Percentiles rank a stretch among this genome's conserved stretches.
Evolutionary conservation across 2,888 invertebrate species (phyloP).

Genomic region (Chironomus tentans): DNA sequence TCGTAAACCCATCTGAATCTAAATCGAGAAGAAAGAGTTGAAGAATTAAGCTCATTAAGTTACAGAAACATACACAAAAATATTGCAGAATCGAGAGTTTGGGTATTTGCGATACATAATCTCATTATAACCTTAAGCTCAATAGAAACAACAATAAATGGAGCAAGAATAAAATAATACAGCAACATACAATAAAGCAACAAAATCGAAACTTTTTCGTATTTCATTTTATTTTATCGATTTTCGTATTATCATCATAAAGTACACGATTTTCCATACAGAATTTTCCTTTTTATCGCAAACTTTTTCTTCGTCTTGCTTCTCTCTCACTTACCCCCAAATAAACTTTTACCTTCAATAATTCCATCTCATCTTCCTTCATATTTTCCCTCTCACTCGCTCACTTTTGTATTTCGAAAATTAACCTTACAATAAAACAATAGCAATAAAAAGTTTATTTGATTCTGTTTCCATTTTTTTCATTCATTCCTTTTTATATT

Average conservation of each 20-base stretch:
- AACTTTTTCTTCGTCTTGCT: too few species aligned
- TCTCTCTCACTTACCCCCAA: too few species aligned
- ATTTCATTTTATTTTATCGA: not conserved
- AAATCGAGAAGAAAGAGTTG: constrained; percentile 22
- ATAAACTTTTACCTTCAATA: too few species aligned
- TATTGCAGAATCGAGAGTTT: too few species aligned
- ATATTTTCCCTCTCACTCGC: too few species aligned
- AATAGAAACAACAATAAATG: too few species aligned
- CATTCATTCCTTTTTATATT: not conserved
- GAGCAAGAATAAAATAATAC: too few species aligned
- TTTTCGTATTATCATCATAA: not conserved
- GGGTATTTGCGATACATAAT: too few species aligned
- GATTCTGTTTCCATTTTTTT: not conserved
- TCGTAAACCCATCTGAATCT: constrained; percentile 42
- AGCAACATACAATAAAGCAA: too few species aligned
- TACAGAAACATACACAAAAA: not conserved
- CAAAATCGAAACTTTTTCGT: not conserved
- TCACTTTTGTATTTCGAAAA: not conserved
- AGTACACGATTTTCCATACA: not conserved
- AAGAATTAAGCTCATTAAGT: not conserved
- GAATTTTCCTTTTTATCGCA: too few species aligned
- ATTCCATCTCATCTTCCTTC: too few species aligned
- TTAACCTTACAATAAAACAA: not conserved
- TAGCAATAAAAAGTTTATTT: not conserved
- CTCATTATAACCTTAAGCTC: not conserved